Base-by-base conservation (phyloP, 2,113 vertebrate species). In the Baryphthengus martii region DNA sequence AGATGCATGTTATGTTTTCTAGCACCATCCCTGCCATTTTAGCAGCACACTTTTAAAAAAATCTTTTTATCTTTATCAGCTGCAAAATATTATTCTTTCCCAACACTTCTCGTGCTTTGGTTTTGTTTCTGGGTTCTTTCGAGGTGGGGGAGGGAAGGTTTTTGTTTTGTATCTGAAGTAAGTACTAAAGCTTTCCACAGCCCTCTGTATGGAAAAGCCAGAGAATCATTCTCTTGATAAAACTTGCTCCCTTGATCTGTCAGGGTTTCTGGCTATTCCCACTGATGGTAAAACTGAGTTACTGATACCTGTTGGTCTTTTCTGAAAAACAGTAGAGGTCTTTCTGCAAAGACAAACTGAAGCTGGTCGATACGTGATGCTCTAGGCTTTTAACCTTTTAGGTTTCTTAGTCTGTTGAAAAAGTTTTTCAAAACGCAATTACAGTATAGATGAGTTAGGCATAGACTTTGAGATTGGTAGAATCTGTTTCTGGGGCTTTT, bases 61-160 rank as follows among this genome's bases (percentile, higher is more conserved):
- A 70, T 89, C 25, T 90, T 94, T 96, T 95, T 87, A 68, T 85
- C 85, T 92, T 76, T 91, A 92, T 91, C 89, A 81, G 44, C 73
- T 88, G 90, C 6, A 17, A 93, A 52, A 42, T 76, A 12, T 71
- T 94, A 72, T 63, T 95, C 56, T 93, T 84, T 90, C 76, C 59
- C 33, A 44, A 6, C 63, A 52, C 29, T 74, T 88, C 63, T 88
- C 13, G 17, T 85, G 73, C 74, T 89, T 94, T 90, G 78, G 83
- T 90, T 93, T 93, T 3, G 19, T 25, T 84, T 94, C 29, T 2
- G 39, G 5, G 4, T 5, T 73, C 91, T 85, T 47, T 35, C 7
- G 2, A 1, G 13, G 47, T 49, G 0, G 40, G 17, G 11, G 9
- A 24, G 18, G 40, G 35, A n/a, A 73, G 28, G 67, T 15, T 78